Percentiles rank a stretch among this genome's conserved stretches.
Evolutionary conservation across 2,888 invertebrate species (phyloP).

Genomic region (Trichogramma dendrolimi): DNA sequence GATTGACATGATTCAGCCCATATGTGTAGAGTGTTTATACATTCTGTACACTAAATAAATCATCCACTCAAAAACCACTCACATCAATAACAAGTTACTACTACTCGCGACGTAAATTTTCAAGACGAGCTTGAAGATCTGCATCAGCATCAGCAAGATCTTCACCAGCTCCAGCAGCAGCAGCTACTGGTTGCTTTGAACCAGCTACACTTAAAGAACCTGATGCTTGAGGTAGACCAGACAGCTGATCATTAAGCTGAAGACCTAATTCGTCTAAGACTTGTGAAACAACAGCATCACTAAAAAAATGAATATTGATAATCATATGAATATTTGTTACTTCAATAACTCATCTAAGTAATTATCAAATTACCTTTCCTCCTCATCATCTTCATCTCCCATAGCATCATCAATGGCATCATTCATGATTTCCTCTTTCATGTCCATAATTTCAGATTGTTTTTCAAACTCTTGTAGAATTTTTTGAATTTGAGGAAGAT

Average conservation of each 20-base stretch:
- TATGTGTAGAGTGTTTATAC: conserved; percentile 29
- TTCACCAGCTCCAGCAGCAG: conserved; percentile 53
- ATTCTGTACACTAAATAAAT: conserved; percentile 30
- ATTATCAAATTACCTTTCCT: conserved; percentile 70
- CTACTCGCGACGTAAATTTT: conserved; percentile 87
- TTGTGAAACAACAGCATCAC: conserved; percentile 91
- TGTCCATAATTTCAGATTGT: conserved; percentile 99
- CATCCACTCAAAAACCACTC: background rate
- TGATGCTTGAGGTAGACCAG: conserved; percentile 74
- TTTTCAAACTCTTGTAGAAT: conserved; percentile 98
- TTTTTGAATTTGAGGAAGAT: conserved; percentile 97
- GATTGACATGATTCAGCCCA: conserved; percentile 25
- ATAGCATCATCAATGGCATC: conserved; percentile 99
- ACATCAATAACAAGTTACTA: conserved; percentile 3
- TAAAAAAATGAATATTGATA: conserved; percentile 49
- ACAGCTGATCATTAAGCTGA: conserved; percentile 88
- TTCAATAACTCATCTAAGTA: background rate
- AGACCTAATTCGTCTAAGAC: conserved; percentile 96
- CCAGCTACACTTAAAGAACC: conserved; percentile 58
- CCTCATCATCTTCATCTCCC: conserved; percentile 97
- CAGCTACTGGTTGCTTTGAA: conserved; percentile 62
- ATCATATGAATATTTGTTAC: background rate
- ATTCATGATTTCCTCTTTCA: conserved; percentile 99
- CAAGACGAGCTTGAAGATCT: conserved; percentile 92
- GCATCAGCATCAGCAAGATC: conserved; percentile 83